A percentile compares a stretch with the other conserved stretches of the same genome.
Evolutionary conservation across 2,797 vertebrate genomes (phyloP).

Genomic region (Hyperoplus immaculatus): DNA sequence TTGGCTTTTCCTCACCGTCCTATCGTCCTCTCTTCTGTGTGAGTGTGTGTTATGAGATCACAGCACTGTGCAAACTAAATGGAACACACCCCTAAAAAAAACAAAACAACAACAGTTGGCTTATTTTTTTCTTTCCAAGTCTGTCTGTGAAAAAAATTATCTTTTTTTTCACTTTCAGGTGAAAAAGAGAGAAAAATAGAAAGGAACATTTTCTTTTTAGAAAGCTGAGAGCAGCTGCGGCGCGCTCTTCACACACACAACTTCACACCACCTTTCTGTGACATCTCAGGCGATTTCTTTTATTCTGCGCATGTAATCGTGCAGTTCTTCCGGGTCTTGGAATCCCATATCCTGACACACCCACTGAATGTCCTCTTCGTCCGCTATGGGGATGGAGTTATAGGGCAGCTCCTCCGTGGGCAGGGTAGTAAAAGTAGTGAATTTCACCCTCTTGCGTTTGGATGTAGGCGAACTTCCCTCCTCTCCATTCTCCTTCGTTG

Average conservation of each 20-base stretch:
- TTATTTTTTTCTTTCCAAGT: slow-evolving; percentile 38
- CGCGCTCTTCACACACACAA: slow-evolving; percentile 15
- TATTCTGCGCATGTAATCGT: slow-evolving; percentile 97
- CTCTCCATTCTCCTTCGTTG: slow-evolving; percentile 93
- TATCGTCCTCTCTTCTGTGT: slow-evolving; percentile 61
- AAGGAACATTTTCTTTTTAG: slow-evolving; percentile 77
- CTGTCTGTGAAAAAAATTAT: slow-evolving; percentile 82
- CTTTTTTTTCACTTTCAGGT: slow-evolving; percentile 75
- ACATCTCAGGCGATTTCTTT: slow-evolving; percentile 94
- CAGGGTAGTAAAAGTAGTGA: slow-evolving; percentile 96
- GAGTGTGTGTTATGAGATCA: slow-evolving; percentile 77
- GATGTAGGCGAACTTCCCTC: slow-evolving; percentile 96
- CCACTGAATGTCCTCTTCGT: slow-evolving; percentile 98
- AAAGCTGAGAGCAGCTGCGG: slow-evolving; percentile 64
- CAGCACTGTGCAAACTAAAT: slow-evolving; percentile 85
- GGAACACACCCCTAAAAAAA: slow-evolving; percentile 66
- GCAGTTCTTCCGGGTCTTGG: slow-evolving; percentile 94
- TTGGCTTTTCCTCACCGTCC: slow-evolving; percentile 72
- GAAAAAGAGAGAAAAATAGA: slow-evolving; percentile 85
- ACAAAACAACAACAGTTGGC: slow-evolving; percentile 75
- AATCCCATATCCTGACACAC: slow-evolving; percentile 97
- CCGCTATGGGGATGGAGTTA: slow-evolving; percentile 95
- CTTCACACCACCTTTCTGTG: too few relatives aligned
- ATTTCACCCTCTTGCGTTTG: slow-evolving; percentile 98
- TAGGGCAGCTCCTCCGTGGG: slow-evolving; percentile 96